These are phyloP conservation scores for Gortyna flavago DNA, from an alignment of 2,888 invertebrate species.

Conservation along the genomic window DNA sequence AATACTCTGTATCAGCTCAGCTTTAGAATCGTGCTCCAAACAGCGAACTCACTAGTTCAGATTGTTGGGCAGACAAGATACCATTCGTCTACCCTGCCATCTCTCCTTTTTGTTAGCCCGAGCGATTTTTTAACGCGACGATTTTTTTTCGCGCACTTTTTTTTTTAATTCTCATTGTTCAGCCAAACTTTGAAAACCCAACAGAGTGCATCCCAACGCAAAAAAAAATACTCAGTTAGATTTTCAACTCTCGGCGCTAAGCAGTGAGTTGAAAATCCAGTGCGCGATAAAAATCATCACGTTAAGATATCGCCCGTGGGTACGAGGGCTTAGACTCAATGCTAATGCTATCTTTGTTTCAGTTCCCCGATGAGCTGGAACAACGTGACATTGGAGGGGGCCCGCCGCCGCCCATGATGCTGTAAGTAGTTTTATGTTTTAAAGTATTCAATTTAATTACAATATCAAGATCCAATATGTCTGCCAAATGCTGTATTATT, in stretches of 20 bases:
- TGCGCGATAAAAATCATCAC: neutral
- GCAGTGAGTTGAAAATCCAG: neutral
- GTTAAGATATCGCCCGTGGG: neutral
- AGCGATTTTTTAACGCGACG: neutral
- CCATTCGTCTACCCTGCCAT: neutral
- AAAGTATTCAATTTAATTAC: slow-evolving; percentile 25
- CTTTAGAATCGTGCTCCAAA: neutral
- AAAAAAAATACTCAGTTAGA: neutral
- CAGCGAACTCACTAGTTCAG: neutral
- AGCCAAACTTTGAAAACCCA: neutral
- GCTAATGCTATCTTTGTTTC: slow-evolving; percentile 57
- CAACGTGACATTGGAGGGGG: slow-evolving; percentile 72
- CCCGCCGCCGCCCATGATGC: slow-evolving; percentile 72
- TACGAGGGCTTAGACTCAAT: neutral
- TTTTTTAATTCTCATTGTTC: neutral
- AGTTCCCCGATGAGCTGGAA: slow-evolving; percentile 83
- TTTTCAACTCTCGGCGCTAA: neutral
- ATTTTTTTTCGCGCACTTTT: neutral
- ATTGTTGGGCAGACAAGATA: neutral
- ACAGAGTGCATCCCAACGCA: neutral
- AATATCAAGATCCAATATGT: slow-evolving; percentile 35
- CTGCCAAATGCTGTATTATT: slow-evolving; percentile 19
- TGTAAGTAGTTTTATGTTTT: slow-evolving; percentile 72
- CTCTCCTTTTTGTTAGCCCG: neutral
- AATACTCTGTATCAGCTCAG: neutral